Evolutionary conservation across 2,113 vertebrate genomes (phyloP).

Genomic region (Tapirus terrestris): DNA sequence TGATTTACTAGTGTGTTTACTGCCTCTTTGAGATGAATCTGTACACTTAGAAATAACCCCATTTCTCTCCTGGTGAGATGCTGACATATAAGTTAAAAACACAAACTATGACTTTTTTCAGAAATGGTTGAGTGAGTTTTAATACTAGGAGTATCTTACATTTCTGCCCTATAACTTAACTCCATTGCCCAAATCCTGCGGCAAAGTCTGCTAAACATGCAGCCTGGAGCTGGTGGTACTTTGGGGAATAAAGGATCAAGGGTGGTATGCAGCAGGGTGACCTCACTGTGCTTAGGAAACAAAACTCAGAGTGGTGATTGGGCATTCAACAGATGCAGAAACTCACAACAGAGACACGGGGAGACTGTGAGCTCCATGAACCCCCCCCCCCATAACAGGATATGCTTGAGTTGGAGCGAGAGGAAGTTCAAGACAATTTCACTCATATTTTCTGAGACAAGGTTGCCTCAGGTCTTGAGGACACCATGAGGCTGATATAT

Average conservation of each 20-base stretch:
- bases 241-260: neutral
- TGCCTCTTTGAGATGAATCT: slow-evolving; percentile 18
- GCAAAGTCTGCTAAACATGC: neutral
- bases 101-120: neutral
- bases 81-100: neutral
- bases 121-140: neutral
- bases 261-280: neutral
- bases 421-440: neutral
- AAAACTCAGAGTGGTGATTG: neutral
- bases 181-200: neutral
- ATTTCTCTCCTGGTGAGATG: neutral
- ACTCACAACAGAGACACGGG: neutral
- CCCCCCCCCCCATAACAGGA: neutral
- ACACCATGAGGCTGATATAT: neutral
- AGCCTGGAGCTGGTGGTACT: neutral
- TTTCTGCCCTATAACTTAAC: neutral
- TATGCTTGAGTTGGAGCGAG: neutral
- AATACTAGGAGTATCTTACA: neutral
- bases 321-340: neutral
- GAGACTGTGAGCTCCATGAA: neutral
- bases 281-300: neutral
- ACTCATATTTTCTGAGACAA: neutral
- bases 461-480: neutral
- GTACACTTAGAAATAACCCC: slow-evolving; percentile 13
- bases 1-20: neutral